Base-by-base conservation (phyloP, 2,797 vertebrate genomes). In the Leptatherina wallacei region DNA sequence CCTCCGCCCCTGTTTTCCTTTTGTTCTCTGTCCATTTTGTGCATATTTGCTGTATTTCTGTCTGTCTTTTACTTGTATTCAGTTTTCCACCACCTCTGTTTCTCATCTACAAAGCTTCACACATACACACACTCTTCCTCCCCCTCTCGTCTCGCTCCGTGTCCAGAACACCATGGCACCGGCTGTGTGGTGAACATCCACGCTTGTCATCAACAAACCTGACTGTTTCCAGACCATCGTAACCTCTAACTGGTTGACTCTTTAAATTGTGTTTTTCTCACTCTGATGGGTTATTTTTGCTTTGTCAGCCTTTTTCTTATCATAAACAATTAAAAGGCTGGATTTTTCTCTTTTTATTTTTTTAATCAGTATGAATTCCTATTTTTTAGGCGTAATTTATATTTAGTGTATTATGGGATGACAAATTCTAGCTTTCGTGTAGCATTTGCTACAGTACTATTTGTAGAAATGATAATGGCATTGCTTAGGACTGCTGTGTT, bases 91-190 rank as follows among this genome's bases (percentile, higher is more conserved):
- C 79, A 36, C n/a, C 52, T 33, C 73, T 81, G 70, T 4, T 75
- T 82, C 63, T 84, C 70, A 76, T 71, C 35, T 27, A 44, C 73
- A 66, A 51, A 24, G 65, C 59, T 69, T 73, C 63, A 65, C 67
- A 61, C 35, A 47, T 30, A 24, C 63, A 7, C 47, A 8, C 49
- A 14, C 47, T 8, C 58, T 22, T 36, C 22, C 57, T 44, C 60
- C 65, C 24, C 51, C 44, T 58, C 71, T 36, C 35, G 75, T 85
- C 85, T 82, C 70, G 40, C 65, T 83, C 81, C 7, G 91, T 93
- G 92, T 91, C 85, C 78, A 90, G 92, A 89, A 83, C 89, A 68
- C 63, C n/a, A 6, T 62, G 83, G 87, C 78, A 87, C 90, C 16
- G 65, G 65, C 71, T 60, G 69, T 30, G 62, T 62, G 73, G 65